phyloP scores from a whole-genome alignment of 2,888 invertebrate species.

The Pocota personata region DNA sequence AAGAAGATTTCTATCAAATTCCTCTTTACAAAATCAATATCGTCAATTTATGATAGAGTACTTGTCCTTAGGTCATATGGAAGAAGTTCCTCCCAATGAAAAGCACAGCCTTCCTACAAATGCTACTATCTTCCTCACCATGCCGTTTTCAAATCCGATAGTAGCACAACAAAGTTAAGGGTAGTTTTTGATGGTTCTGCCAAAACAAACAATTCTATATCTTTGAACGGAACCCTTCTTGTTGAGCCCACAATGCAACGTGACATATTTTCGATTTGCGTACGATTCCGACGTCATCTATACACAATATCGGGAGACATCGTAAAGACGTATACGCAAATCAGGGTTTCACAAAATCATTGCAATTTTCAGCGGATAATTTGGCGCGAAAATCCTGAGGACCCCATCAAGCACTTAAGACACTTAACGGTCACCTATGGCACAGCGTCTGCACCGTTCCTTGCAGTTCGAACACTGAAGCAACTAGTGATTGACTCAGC shows the following conservation, averaged over 20 bases:
- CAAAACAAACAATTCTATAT: no score
- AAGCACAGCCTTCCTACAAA: not conserved
- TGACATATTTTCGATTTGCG: conserved; percentile 32
- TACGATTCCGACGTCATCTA: conserved; percentile 34
- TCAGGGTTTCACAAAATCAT: conserved; percentile 35
- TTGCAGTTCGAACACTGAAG: conserved; percentile 67
- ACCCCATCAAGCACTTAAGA: conserved; percentile 33
- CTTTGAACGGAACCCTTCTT: conserved; percentile 42
- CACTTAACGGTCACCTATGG: conserved; percentile 60
- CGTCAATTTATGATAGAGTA: conserved; percentile 5
- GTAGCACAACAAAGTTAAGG: conserved; percentile 31
- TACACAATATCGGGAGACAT: conserved; percentile 50
- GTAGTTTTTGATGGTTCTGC: conserved; percentile 51
- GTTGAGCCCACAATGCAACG: conserved; percentile 43
- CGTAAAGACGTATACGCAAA: conserved; percentile 60
- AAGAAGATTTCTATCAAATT: no score
- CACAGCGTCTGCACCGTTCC: conserved; percentile 49
- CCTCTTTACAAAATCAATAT: no score
- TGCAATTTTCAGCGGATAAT: conserved; percentile 27
- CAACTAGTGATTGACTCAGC: conserved; percentile 63
- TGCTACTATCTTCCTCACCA: conserved; percentile 38
- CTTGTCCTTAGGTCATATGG: not conserved
- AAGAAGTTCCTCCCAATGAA: not conserved
- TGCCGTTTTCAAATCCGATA: conserved; percentile 27
- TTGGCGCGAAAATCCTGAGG: conserved; percentile 33